phyloP scores from a whole-genome alignment of 2,888 invertebrate genomes.

The Chromoteleia sp. region DNA sequence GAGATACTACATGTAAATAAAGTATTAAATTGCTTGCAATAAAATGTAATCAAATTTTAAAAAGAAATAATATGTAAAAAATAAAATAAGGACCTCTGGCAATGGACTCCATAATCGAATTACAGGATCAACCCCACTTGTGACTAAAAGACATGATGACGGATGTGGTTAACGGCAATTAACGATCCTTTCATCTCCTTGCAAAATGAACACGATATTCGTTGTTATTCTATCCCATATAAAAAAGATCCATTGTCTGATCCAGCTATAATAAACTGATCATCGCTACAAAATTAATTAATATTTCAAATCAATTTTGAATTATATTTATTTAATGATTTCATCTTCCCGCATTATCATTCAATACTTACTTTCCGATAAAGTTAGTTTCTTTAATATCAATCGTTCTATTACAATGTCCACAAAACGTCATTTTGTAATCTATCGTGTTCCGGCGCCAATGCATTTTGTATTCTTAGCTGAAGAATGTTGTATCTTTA shows the following conservation, averaged over 20 bases:
- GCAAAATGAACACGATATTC: conserved; percentile 93
- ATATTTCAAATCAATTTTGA: neutral
- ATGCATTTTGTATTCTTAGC: conserved; percentile 79
- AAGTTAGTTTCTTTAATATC: conserved; percentile 99
- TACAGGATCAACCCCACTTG: conserved; percentile 97
- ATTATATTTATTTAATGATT: neutral
- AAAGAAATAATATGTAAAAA: too few species aligned
- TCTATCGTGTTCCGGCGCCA: conserved; percentile 86
- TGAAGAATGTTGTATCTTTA: too few species aligned
- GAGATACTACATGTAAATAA: too few species aligned
- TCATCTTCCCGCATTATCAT: neutral
- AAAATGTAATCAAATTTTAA: too few species aligned
- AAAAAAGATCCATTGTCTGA: conserved; percentile 97
- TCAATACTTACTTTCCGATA: conserved; percentile 88
- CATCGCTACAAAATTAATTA: conserved; percentile 80
- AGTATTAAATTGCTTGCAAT: too few species aligned
- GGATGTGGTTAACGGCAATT: conserved; percentile 98
- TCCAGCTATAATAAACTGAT: conserved; percentile 89
- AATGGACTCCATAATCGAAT: conserved; percentile 97
- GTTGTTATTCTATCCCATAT: conserved; percentile 96
- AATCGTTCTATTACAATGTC: conserved; percentile 99
- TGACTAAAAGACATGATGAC: conserved; percentile 93
- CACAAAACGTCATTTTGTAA: conserved; percentile 93
- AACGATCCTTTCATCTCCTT: conserved; percentile 97
- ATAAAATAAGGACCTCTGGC: conserved; percentile 86